Evolutionary conservation across 2,113 vertebrate species (phyloP).

Genomic region (Sceloporus undulatus): DNA sequence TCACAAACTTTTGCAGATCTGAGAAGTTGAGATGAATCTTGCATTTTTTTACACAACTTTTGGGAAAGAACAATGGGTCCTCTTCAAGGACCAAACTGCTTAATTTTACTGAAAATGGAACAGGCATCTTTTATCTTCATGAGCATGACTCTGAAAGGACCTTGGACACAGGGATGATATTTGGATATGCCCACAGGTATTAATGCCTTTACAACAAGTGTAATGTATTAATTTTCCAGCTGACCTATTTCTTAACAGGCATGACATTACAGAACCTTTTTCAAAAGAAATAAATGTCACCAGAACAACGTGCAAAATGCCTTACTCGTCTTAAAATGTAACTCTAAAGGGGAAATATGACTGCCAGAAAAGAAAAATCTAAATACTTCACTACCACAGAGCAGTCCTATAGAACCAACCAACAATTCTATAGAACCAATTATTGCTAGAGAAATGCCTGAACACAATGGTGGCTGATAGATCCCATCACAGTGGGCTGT

Average conservation of each 20-base stretch:
- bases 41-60: fast-evolving
- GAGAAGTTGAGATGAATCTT: fast-evolving
- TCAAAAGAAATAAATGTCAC: constrained; percentile 35
- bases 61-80: not conserved
- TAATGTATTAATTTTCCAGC: constrained; percentile 58
- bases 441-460: not conserved
- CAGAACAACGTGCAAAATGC: fast-evolving
- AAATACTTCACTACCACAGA: not conserved
- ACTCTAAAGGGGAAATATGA: not conserved
- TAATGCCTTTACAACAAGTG: constrained; percentile 44
- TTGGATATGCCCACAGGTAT: not conserved
- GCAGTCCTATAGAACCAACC: not conserved
- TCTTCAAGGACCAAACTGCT: not conserved
- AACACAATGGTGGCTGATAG: too few species aligned
- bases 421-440: not conserved
- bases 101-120: fast-evolving
- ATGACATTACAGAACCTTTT: constrained; percentile 47
- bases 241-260: constrained; percentile 62
- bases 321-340: not conserved
- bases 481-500: not conserved
- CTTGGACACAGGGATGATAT: constrained; percentile 38
- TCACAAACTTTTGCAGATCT: fast-evolving
- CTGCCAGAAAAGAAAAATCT: not conserved
- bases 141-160: constrained; percentile 21
- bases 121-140: constrained; percentile 19